These are phyloP conservation scores for Sarcophaga variegata DNA, from an alignment of 2,888 invertebrate genomes.

Conservation along the genomic window DNA sequence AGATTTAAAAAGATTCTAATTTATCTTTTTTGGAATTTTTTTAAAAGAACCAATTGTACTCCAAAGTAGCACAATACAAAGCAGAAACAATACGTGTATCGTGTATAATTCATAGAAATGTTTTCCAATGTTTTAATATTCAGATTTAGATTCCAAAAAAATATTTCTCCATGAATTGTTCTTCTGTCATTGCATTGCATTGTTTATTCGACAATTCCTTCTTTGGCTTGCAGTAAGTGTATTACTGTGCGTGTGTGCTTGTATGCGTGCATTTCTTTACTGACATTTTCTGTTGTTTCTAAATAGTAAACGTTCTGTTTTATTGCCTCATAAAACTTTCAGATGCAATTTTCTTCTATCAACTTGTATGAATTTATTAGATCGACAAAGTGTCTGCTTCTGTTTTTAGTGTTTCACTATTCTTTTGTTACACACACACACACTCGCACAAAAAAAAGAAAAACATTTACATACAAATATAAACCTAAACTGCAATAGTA, in stretches of 20 bases:
- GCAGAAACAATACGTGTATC: slow-evolving; percentile 3
- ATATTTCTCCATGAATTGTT: slow-evolving; percentile 26
- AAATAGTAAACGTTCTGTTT: slow-evolving; percentile 68
- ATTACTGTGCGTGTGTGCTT: not conserved
- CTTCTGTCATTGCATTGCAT: slow-evolving; percentile 24
- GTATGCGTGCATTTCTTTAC: not conserved
- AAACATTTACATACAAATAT: no score
- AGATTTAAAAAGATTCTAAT: no score
- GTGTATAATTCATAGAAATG: slow-evolving; percentile 19
- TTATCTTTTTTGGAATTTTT: no score
- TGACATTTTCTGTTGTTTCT: slow-evolving; percentile 8
- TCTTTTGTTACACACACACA: slow-evolving; percentile 53
- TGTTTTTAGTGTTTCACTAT: slow-evolving; percentile 55
- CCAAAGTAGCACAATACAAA: not conserved
- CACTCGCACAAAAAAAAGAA: not conserved
- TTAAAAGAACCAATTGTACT: no score
- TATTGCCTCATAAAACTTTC: slow-evolving; percentile 77
- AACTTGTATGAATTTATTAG: slow-evolving; percentile 74
- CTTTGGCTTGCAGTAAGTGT: not conserved
- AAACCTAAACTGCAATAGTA: no score
- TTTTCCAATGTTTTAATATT: slow-evolving; percentile 23
- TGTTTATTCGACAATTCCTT: slow-evolving; percentile 37
- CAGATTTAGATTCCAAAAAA: not conserved
- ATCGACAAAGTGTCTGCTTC: slow-evolving; percentile 71
- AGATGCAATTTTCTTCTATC: slow-evolving; percentile 75